These are phyloP conservation scores for Petrocephalus schoutedeni DNA, from an alignment of 2,797 vertebrate species.

Conservation along the genomic window DNA sequence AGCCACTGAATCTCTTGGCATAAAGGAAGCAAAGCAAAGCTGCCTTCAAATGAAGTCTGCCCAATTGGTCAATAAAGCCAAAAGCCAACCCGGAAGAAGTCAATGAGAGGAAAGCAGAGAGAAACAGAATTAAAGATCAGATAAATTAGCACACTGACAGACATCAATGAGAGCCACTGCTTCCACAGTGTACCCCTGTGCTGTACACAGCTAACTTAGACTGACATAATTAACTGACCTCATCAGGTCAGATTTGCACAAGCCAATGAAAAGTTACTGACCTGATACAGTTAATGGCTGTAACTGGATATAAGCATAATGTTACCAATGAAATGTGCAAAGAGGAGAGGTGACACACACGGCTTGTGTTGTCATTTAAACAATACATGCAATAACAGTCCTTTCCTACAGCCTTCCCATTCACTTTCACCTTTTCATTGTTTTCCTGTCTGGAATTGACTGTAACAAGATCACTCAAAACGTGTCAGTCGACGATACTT, in stretches of 20 bases:
- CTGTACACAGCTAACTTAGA: conserved; percentile 52
- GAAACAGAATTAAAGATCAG: conserved; percentile 22
- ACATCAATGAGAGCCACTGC: conserved; percentile 45
- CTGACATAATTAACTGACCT: conserved; percentile 51
- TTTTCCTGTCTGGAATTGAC: neutral
- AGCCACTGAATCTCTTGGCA: neutral
- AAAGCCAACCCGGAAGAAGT: conserved; percentile 10
- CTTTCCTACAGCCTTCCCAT: neutral
- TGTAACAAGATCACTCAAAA: neutral
- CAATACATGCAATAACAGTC: neutral
- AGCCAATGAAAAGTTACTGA: conserved; percentile 40
- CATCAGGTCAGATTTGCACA: conserved; percentile 41
- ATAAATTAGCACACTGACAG: conserved; percentile 12
- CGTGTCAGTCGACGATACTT: conserved; percentile 49
- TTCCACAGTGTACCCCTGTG: conserved; percentile 42
- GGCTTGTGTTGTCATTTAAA: neutral
- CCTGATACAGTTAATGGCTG: conserved; percentile 38
- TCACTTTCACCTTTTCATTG: neutral
- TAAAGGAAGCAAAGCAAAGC: conserved; percentile 26
- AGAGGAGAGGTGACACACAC: neutral
- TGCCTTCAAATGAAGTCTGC: conserved; percentile 31
- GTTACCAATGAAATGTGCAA: neutral
- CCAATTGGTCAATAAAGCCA: conserved; percentile 44
- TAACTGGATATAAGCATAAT: neutral
- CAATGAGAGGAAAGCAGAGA: conserved; percentile 39